Base-by-base conservation (phyloP, 2,888 invertebrate species). In the Morpho helenor region DNA sequence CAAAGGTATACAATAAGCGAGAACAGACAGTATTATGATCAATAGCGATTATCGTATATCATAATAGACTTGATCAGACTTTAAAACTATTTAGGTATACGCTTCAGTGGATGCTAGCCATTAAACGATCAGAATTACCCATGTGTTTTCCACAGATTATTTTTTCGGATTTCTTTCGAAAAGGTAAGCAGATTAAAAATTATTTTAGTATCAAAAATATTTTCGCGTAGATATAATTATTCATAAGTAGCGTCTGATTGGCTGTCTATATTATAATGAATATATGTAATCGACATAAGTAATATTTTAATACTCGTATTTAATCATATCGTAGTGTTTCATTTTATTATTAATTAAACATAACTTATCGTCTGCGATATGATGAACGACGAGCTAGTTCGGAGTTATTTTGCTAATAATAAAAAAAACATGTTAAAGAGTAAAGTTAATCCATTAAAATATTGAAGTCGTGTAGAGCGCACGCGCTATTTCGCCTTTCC, bases 401-500 rank as follows among this genome's bases (percentile, higher is more conserved):
- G 56, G 52, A 57, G 56, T 63, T 63, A 59, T 63, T 63, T 63
- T 61, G 61, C 59, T 63, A 51, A 61, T 63, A 55, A 63, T 63
- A 61, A 61, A 42, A 61, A 42, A n/a, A n/a, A 48, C 10, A n/a
- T 49, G 23, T 48, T 54, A 48, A 54, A 43, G 7, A 52, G 59
- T 58, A 61, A 61, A 63, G 56, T 52, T 51, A 54, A 62, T 58
- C 60, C 57, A 57, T 57, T 61, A 43, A 54, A 49, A 52, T 56
- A 61, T 62, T 62, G 55, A 53, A 63, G 58, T 63, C 76, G 77
- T 76, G 80, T 86, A 86, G 84, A 73, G 67, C 74, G 81, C 79
- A 80, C 85, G 79, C 75, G 82, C 82, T 82, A 72, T 83, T 79
- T 84, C 84, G 87, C 87, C 87, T 86, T 84, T 84, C 79, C 77